A percentile compares a stretch with the other conserved stretches of the same genome.
Conservation (phyloP, 2,888 invertebrate genomes). For the Cheiracanthium punctorium region DNA sequence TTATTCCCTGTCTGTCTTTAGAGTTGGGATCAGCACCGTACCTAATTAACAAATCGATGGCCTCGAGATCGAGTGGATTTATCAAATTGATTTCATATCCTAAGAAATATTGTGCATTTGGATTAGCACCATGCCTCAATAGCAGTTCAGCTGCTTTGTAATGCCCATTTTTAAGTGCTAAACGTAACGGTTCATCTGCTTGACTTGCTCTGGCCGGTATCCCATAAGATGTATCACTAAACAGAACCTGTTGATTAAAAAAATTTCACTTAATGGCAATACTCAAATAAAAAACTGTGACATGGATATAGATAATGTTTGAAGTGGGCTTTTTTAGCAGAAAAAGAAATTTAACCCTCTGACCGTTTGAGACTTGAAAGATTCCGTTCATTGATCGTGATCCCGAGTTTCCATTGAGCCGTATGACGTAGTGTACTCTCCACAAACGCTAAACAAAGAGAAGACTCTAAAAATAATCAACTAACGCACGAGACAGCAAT, state of each 20-base stretch:
- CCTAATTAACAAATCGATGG: slow-evolving; percentile 86
- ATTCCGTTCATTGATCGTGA: too few relatives aligned
- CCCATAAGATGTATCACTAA: slow-evolving; percentile 71
- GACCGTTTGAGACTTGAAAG: too few relatives aligned
- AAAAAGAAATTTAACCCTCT: too few relatives aligned
- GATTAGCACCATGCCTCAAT: slow-evolving; percentile 89
- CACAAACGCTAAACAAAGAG: too few relatives aligned
- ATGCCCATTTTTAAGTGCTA: slow-evolving; percentile 91
- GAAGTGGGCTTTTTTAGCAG: too few relatives aligned
- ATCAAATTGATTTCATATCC: slow-evolving; percentile 92
- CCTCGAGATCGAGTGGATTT: slow-evolving; percentile 85
- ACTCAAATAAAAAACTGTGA: too few relatives aligned
- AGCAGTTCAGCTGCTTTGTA: slow-evolving; percentile 81
- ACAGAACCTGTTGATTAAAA: slow-evolving; percentile 51
- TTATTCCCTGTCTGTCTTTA: slow-evolving; percentile 89
- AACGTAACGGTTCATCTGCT: slow-evolving; percentile 87
- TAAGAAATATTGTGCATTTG: slow-evolving; percentile 92
- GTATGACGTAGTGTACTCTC: too few relatives aligned
- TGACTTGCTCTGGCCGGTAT: slow-evolving; percentile 70
- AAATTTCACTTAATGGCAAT: too few relatives aligned
- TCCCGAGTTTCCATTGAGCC: too few relatives aligned
- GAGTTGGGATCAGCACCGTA: slow-evolving; percentile 93
- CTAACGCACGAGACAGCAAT: too few relatives aligned
- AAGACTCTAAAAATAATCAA: too few relatives aligned
- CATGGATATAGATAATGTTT: too few relatives aligned